Percentiles rank a stretch among this genome's conserved stretches.
Evolutionary conservation across 2,888 invertebrate species (phyloP).

Genomic region (Cheilosia pagana): DNA sequence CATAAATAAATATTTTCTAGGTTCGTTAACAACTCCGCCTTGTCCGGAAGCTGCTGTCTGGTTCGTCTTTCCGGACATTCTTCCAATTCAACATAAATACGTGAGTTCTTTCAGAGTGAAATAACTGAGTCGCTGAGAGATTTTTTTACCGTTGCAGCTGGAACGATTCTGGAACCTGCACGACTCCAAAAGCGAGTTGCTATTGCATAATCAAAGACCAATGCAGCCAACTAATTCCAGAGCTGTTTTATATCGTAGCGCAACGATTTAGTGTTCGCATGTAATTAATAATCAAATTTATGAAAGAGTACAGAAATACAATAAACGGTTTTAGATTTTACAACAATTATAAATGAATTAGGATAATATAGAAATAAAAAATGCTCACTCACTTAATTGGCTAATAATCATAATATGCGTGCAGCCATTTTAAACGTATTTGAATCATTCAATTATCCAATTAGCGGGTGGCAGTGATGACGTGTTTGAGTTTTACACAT

Average conservation of each 20-base stretch:
- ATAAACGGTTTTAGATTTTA: no score
- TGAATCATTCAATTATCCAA: no score
- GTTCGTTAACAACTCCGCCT: slow-evolving; percentile 67
- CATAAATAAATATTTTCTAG: background rate
- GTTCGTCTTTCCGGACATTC: slow-evolving; percentile 49
- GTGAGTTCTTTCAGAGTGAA: background rate
- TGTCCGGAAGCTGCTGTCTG: slow-evolving; percentile 61
- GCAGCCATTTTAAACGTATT: no score
- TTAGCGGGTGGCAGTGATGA: no score
- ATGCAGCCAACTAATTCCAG: slow-evolving; percentile 50
- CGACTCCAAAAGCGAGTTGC: slow-evolving; percentile 34
- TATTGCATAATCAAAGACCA: slow-evolving; percentile 51
- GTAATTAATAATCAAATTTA: background rate
- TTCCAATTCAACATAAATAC: slow-evolving; percentile 49
- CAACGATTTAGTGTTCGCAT: background rate
- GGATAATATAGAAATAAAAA: no score
- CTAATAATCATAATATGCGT: no score
- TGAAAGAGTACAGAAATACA: background rate
- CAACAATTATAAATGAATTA: no score
- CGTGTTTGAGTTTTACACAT: no score
- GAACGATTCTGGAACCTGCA: slow-evolving; percentile 49
- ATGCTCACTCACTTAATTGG: no score
- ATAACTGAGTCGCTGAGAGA: background rate
- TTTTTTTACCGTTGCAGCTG: slow-evolving; percentile 28
- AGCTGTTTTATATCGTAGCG: slow-evolving; percentile 37